Evolutionary conservation across 2,888 invertebrate genomes (phyloP), one percentile per base, ranked within the genome.

Genomic region (Antheraea assamensis): DNA sequence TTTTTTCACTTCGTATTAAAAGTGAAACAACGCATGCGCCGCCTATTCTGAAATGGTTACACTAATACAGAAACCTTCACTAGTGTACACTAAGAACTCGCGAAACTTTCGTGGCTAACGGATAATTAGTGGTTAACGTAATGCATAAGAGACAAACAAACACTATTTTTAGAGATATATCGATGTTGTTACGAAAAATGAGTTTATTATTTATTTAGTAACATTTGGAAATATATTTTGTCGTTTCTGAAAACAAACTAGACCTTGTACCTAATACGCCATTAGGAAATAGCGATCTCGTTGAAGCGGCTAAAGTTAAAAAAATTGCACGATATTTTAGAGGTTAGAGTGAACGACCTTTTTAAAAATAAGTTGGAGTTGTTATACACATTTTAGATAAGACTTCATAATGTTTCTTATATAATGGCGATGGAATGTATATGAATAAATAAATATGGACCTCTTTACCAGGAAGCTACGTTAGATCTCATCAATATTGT

Each of bases 401-500:
- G 30, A 27, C 3, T 24, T 3, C 31, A 35, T 64, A 24, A 68
- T 27, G 70, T 35, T 42, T 42, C 42, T 42, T 42, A 13, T 42
- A 42, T 24, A 30, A 66, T 68, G 15, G 49, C 61, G n/a, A 58
- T 7, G 24, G 49, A 42, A 68, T 31, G 47, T 68, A 58, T 42
- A 73, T 73, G 70, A 70, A 73, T 55, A 58, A 70, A 47, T 42
- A 73, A 35, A 15, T 35, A 21, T 10, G 27, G 21, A 35, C n/a
- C n/a, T 21, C 21, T 52, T 19, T 42, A 70, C 55, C 35, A 68
- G 68, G 35, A 70, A 70, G 30, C 42, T 47, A 24, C 58, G 55
- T 58, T 47, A n/a, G 42, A 70, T 35, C 70, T 73, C 73, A 73
- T 73, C 49, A 73, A 73, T 73, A 74, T 71, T 71, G n/a, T 35